Base-by-base conservation (phyloP, 2,113 vertebrate species). In the Bothrops jararaca region DNA sequence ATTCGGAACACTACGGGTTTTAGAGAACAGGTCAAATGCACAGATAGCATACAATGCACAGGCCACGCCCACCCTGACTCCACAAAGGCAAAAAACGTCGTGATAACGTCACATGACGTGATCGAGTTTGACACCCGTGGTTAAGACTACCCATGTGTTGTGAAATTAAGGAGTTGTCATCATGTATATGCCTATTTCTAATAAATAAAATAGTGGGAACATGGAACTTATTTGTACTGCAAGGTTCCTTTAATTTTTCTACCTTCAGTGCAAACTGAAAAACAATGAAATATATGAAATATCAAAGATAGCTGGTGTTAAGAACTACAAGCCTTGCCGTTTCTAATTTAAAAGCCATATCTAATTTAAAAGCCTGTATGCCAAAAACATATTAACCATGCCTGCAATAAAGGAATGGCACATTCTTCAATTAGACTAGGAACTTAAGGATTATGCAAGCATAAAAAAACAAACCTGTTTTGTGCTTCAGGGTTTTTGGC, bases 371-470 rank as follows among this genome's bases (percentile, higher is more conserved):
- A 11, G 0, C 3, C 0, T n/a, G 80, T n/a, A 69, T n/a, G 29
- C 11, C 1, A 20, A 1, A 29, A 0, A 0, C 12, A 0, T 20
- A 8, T 1, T 45, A 0, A 0, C 0, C 34, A 1, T 0, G n/a
- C 42, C 50, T 26, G 3, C 2, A 7, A 60, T 60, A 69, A 34
- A n/a, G 0, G 0, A 52, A 26, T 39, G 34, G n/a, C 0, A 57
- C 26, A 0, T 1, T 91, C 0, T 29, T 85, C 80, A 87, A 0
- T 4, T 4, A n/a, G 93, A 93, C 91, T 60, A 93, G 0, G 18
- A 12, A 42, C 23, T 18, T 42, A 91, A 24, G 80, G 86, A 4
- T 1, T 92, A 29, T 4, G 64, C 4, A 64, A 88, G 2, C 34
- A 10, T 23, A 3, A 34, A 52, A 92, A 45, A 85, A 45, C 39